Evolutionary conservation across 2,888 invertebrate species (phyloP).

Genomic region (Noctuana brunneofusca): DNA sequence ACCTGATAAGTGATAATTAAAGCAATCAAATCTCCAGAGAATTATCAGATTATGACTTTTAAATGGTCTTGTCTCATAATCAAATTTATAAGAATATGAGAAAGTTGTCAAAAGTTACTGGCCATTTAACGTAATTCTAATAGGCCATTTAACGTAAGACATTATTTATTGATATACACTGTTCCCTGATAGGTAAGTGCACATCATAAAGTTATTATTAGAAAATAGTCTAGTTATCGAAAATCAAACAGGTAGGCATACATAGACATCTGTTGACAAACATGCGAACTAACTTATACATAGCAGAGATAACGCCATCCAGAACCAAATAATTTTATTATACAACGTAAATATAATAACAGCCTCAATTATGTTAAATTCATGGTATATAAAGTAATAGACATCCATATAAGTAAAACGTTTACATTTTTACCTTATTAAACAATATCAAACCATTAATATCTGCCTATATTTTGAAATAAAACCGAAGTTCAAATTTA

Average conservation of each 20-base stretch:
- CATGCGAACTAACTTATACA: conserved; percentile 42
- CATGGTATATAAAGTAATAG: not conserved
- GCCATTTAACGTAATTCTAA: conserved; percentile 42
- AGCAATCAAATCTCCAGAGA: too few relatives aligned
- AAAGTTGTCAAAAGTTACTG: not conserved
- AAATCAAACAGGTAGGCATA: conserved; percentile 33
- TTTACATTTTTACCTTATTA: not conserved
- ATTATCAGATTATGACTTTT: too few relatives aligned
- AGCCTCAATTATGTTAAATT: too few relatives aligned
- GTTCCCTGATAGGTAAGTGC: conserved; percentile 26
- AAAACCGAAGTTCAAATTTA: not conserved
- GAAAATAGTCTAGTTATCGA: conserved; percentile 19
- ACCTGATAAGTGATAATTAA: too few relatives aligned
- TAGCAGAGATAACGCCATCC: not conserved
- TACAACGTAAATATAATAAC: not conserved
- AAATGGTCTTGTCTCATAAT: too few relatives aligned
- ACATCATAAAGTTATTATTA: conserved; percentile 23
- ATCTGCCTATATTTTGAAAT: not conserved
- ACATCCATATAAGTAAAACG: not conserved
- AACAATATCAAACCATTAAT: not conserved
- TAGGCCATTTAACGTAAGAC: too few relatives aligned
- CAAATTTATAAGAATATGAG: too few relatives aligned
- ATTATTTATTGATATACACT: conserved; percentile 41
- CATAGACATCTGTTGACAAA: conserved; percentile 58
- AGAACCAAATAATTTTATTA: not conserved